These are phyloP conservation scores for Folsomia candida DNA, from an alignment of 2,888 invertebrate species.

Conservation along the genomic window DNA sequence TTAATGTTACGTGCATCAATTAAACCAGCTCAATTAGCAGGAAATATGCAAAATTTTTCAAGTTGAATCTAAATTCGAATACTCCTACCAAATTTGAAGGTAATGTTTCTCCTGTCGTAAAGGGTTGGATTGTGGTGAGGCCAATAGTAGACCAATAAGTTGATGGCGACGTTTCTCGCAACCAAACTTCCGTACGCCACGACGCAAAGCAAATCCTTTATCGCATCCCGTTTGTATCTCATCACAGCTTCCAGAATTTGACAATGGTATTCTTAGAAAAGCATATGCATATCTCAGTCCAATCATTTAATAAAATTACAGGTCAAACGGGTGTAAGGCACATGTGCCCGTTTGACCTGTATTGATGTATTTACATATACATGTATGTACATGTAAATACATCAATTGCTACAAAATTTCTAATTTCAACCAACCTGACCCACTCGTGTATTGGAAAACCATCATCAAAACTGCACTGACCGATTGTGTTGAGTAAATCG, in stretches of 20 bases:
- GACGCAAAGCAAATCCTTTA: constrained; percentile 89
- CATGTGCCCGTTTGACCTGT: no score
- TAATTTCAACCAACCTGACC: constrained; percentile 76
- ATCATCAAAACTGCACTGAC: constrained; percentile 94
- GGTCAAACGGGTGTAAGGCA: no score
- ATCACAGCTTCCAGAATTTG: constrained; percentile 94
- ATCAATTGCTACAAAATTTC: no score
- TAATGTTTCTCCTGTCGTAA: constrained; percentile 81
- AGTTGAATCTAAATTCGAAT: no score
- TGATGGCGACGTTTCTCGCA: constrained; percentile 91
- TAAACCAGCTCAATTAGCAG: not conserved
- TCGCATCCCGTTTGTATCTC: constrained; percentile 85
- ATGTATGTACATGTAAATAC: no score
- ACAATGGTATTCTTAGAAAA: constrained; percentile 83
- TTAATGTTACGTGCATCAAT: not conserved
- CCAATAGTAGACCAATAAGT: constrained; percentile 98
- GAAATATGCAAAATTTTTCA: no score
- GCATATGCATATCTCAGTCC: not conserved
- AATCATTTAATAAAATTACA: not conserved
- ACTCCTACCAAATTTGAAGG: constrained; percentile 82
- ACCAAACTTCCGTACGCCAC: constrained; percentile 94
- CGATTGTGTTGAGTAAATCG: constrained; percentile 77
- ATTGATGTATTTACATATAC: no score
- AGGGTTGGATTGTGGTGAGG: constrained; percentile 93
- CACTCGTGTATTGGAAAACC: constrained; percentile 92